Evolutionary conservation across 2,113 vertebrate species (phyloP).

Genomic region (Sinocyclocheilus rhinocerous): DNA sequence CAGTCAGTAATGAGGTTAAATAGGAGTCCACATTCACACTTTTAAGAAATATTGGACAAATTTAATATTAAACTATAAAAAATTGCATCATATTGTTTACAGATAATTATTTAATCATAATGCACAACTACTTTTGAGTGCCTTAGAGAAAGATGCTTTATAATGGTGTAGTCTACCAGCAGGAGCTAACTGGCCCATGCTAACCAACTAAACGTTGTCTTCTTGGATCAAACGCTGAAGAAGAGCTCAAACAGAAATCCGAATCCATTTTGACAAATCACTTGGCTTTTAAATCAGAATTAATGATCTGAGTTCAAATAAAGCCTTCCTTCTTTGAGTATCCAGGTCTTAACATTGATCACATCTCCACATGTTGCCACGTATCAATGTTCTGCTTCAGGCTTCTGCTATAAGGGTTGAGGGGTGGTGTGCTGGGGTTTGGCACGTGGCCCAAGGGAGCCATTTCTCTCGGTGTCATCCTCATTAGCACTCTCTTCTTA

Average conservation of each 20-base stretch:
- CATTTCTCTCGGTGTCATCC: conserved; percentile 49
- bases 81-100: neutral
- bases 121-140: neutral
- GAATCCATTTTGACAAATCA: neutral
- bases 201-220: neutral
- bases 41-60: neutral
- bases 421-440: neutral
- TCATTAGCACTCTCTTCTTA: conserved; percentile 62
- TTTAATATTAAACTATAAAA: neutral
- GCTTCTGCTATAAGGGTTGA: neutral
- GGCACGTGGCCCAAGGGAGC: conserved; percentile 41
- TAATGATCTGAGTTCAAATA: neutral
- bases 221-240: neutral
- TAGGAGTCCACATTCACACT: neutral
- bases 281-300: neutral
- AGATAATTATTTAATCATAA: neutral
- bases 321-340: neutral
- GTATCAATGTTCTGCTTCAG: conserved; percentile 28
- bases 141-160: neutral
- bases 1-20: neutral
- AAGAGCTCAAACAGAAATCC: neutral
- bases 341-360: neutral
- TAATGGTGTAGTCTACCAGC: neutral
- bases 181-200: neutral
- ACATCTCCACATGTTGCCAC: conserved; percentile 4